These are phyloP conservation scores for Magallana ariakensis DNA, from an alignment of 1,140 invertebrate species.

Conservation along the genomic window DNA sequence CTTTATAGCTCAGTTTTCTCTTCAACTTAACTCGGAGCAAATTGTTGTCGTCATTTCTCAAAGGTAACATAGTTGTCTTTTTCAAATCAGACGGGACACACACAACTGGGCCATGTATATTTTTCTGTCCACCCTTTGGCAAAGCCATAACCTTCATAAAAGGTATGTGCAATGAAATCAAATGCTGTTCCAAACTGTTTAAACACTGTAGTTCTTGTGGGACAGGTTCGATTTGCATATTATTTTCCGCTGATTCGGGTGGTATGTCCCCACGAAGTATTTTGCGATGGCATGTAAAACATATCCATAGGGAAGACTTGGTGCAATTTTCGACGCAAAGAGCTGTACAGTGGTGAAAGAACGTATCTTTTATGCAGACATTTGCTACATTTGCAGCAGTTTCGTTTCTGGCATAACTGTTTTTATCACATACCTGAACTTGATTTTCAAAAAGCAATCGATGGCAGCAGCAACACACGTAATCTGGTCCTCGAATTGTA, in stretches of 20 bases:
- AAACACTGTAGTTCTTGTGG: not conserved
- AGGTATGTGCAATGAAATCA: not conserved
- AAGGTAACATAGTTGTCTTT: slow-evolving; percentile 22
- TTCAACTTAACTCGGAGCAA: slow-evolving; percentile 50
- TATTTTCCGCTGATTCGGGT: not conserved
- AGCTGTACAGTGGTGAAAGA: not conserved
- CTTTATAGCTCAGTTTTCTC: slow-evolving; percentile 51
- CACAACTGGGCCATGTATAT: slow-evolving; percentile 45
- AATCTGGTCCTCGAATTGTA: no score
- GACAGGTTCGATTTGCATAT: not conserved
- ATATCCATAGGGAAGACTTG: not conserved
- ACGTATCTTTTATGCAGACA: not conserved
- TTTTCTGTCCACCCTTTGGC: slow-evolving; percentile 33
- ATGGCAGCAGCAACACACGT: no score
- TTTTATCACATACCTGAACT: no score
- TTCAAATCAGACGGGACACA: slow-evolving; percentile 42
- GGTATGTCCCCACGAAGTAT: not conserved
- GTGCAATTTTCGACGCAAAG: not conserved
- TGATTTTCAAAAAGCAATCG: no score
- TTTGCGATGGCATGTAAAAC: not conserved
- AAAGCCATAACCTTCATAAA: slow-evolving; percentile 37
- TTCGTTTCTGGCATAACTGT: no score
- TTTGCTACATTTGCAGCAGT: not conserved
- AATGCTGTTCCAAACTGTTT: slow-evolving; percentile 22
- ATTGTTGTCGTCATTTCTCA: slow-evolving; percentile 28